Percentiles rank a stretch among this genome's conserved stretches.
These are phyloP conservation scores for Hypomesus transpacificus DNA, from an alignment of 2,113 vertebrate species.

Conservation along the genomic window DNA sequence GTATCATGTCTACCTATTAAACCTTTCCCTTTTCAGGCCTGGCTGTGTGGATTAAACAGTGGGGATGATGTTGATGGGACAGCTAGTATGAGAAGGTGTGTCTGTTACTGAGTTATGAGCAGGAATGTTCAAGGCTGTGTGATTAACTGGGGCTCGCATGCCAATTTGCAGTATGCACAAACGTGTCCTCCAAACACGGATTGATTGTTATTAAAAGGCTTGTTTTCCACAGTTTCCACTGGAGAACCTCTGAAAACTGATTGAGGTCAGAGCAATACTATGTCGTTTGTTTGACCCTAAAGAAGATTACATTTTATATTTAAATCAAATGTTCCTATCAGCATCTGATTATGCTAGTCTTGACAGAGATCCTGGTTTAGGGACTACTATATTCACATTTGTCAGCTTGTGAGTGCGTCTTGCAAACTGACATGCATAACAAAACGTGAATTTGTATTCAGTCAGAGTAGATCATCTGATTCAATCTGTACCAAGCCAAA, in stretches of 20 bases:
- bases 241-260: neutral
- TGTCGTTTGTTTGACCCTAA: neutral
- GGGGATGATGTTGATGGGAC: neutral
- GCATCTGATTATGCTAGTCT: neutral
- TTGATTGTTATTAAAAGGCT: neutral
- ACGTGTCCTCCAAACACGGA: neutral
- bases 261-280: neutral
- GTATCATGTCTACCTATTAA: conserved; percentile 43
- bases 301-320: neutral
- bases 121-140: neutral
- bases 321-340: neutral
- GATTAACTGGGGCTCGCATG: neutral
- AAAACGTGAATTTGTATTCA: too few relatives aligned
- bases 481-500: too few relatives aligned
- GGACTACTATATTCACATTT: neutral
- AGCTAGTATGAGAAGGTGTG: neutral
- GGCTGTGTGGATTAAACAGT: too few relatives aligned
- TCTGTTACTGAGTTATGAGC: neutral
- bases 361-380: neutral
- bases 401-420: neutral
- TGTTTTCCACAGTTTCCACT: too few relatives aligned
- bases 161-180: neutral
- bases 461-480: too few relatives aligned
- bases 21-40: neutral
- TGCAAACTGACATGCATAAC: too few relatives aligned